Base-by-base conservation (phyloP, 2,797 vertebrate species). In the Aplochiton taeniatus region DNA sequence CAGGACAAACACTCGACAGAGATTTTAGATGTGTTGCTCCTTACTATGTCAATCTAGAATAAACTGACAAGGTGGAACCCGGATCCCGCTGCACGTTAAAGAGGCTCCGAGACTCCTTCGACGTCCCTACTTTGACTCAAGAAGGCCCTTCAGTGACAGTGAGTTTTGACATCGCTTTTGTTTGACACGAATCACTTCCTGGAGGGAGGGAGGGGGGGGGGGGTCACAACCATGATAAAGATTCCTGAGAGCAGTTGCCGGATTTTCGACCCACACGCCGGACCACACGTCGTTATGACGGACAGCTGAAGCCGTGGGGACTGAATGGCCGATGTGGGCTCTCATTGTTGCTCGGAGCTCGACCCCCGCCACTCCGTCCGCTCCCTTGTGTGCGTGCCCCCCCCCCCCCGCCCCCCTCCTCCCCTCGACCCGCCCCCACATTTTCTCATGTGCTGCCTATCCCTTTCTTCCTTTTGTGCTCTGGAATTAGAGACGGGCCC, bases 281-380 rank as follows among this genome's bases (percentile, higher is more conserved):
- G 93, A 92, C 91, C 91, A 92, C 91, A 89, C 91, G 91, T 93
- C 91, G 92, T 90, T 84, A 93, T 94, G 93, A 94, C 92, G 92
- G 94, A 94, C 91, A 94, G 92, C 90, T 88, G 66, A 86, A 86
- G 87, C 89, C 92, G 90, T 88, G 82, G 87, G 89, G 89, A 87
- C 91, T 92, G 93, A 93, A 93, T 90, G 90, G 91, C 93, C 92
- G 92, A 91, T 89, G 88, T 90, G 87, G 88, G 73, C 56, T 72
- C 75, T 66, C 62, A 59, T 72, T 70, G 68, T 66, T 72, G 63
- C 66, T 62, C 17, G 52, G 59, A 65, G 56, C 61, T 50, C 60
- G 19, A 53, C 44, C 66, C 52, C 47, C 51, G 43, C 50, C 65
- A 60, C 44, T 51, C 57, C 56, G 31, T 14, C 17, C 48, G 9